Percentiles rank a stretch among this genome's conserved stretches.
These are phyloP conservation scores for Neelides sp. DNA, from an alignment of 1,140 invertebrate species.

Conservation along the genomic window DNA sequence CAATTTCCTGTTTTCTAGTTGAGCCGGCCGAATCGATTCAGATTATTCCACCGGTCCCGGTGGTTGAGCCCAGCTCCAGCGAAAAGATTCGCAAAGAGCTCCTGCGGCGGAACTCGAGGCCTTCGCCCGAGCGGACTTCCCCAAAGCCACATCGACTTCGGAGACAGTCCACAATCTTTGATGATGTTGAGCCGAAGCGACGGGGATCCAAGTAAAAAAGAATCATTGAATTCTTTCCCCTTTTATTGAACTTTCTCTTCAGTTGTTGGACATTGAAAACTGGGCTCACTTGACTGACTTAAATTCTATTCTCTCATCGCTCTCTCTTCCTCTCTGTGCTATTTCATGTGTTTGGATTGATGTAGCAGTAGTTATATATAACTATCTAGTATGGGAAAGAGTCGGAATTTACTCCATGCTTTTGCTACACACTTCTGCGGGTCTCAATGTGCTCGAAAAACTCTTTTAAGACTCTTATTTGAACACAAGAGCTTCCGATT, in stretches of 20 bases:
- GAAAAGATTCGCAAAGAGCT: conserved; percentile 28
- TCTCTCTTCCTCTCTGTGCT: neutral
- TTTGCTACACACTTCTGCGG: too few species aligned
- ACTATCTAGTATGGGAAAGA: too few species aligned
- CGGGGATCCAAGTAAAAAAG: conserved; percentile 30
- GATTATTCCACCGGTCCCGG: conserved; percentile 45
- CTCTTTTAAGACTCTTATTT: too few species aligned
- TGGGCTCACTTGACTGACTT: conserved; percentile 10
- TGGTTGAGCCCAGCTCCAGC: conserved; percentile 26
- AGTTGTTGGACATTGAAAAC: conserved; percentile 2
- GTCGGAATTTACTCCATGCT: too few species aligned
- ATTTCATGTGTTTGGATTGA: neutral
- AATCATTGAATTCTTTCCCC: neutral
- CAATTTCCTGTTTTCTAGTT: too few species aligned
- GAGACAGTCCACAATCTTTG: conserved; percentile 73
- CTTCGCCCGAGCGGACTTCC: conserved; percentile 51
- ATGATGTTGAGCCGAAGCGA: conserved; percentile 45
- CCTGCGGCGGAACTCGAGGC: conserved; percentile 49
- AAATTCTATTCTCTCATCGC: conserved; percentile 1
- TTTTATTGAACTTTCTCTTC: neutral
- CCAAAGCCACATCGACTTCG: conserved; percentile 55
- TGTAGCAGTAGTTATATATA: neutral
- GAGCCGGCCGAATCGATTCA: conserved; percentile 38
- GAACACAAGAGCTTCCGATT: too few species aligned
- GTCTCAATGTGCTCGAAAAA: too few species aligned